These are phyloP conservation scores for Podilymbus podiceps DNA, from an alignment of 2,113 vertebrate genomes.

Conservation along the genomic window DNA sequence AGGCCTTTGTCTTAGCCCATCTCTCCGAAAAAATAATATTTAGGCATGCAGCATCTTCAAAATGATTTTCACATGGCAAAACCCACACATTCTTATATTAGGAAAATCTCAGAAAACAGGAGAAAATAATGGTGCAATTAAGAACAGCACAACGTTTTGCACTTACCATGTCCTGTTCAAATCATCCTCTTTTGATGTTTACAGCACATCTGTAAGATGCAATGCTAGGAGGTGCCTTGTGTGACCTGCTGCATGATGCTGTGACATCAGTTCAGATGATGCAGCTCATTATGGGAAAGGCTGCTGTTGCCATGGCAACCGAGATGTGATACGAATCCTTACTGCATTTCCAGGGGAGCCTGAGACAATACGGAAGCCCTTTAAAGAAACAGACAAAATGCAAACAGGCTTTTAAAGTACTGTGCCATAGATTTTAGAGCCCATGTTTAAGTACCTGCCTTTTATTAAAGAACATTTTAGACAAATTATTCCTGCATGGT, in stretches of 20 bases:
- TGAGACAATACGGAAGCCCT: conserved; percentile 80
- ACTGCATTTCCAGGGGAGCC: conserved; percentile 85
- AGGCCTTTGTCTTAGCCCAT: conserved; percentile 79
- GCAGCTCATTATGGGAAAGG: conserved; percentile 92
- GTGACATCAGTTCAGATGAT: conserved; percentile 94
- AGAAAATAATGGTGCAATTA: conserved; percentile 30
- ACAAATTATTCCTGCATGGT: background rate
- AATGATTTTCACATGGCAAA: conserved; percentile 74
- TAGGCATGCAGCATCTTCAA: conserved; percentile 69
- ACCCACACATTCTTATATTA: conserved; percentile 50
- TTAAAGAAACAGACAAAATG: conserved; percentile 78
- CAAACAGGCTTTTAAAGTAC: conserved; percentile 54
- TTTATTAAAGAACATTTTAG: background rate
- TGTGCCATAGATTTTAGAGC: background rate
- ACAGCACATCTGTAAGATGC: conserved; percentile 83
- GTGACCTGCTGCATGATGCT: conserved; percentile 90
- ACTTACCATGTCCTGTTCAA: conserved; percentile 88
- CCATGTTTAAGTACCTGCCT: background rate
- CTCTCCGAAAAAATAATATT: conserved; percentile 75
- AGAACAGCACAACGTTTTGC: conserved; percentile 49
- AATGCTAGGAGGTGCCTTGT: conserved; percentile 86
- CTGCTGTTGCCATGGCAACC: conserved; percentile 92
- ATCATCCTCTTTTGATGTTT: conserved; percentile 84
- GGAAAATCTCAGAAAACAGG: conserved; percentile 38
- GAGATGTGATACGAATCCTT: conserved; percentile 90